Conservation (phyloP, 92 coral and sea anemone species). For the Umimayanthus chanpuru region DNA sequence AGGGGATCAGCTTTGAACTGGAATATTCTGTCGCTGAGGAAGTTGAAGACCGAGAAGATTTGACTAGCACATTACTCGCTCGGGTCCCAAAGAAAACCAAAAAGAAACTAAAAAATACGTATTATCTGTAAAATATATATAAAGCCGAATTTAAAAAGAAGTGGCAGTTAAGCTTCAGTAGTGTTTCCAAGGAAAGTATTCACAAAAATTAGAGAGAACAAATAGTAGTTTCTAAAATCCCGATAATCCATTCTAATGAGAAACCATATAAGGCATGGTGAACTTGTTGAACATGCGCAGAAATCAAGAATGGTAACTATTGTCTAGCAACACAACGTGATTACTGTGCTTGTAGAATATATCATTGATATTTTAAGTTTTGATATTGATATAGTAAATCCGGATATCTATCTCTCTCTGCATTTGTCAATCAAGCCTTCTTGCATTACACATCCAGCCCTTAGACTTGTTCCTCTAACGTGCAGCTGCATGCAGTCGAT, state of each 20-base stretch:
- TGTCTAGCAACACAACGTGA: background rate
- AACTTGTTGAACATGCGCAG: too few species aligned
- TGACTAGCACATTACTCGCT: too few species aligned
- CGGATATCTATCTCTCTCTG: background rate
- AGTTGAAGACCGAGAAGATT: too few species aligned
- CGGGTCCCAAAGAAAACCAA: background rate
- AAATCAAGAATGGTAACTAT: background rate
- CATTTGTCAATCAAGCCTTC: background rate
- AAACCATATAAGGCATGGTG: too few species aligned
- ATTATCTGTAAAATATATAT: too few species aligned
- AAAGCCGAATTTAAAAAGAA: background rate
- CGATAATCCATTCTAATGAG: too few species aligned
- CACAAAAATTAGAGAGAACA: too few species aligned
- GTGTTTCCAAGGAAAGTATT: background rate
- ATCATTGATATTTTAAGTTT: too few species aligned
- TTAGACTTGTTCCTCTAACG: background rate
- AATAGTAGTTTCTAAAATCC: too few species aligned
- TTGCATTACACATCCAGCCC: background rate
- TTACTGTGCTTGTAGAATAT: background rate
- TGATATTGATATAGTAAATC: background rate
- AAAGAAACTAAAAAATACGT: too few species aligned
- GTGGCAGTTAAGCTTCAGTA: background rate
- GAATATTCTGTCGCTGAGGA: too few species aligned
- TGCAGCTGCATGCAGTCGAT: conserved; percentile 2
- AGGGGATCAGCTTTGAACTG: too few species aligned